Percentiles rank a stretch among this genome's conserved stretches.
These are phyloP conservation scores for Actinemys pallida DNA, from an alignment of 2,113 vertebrate species.

Conservation along the genomic window DNA sequence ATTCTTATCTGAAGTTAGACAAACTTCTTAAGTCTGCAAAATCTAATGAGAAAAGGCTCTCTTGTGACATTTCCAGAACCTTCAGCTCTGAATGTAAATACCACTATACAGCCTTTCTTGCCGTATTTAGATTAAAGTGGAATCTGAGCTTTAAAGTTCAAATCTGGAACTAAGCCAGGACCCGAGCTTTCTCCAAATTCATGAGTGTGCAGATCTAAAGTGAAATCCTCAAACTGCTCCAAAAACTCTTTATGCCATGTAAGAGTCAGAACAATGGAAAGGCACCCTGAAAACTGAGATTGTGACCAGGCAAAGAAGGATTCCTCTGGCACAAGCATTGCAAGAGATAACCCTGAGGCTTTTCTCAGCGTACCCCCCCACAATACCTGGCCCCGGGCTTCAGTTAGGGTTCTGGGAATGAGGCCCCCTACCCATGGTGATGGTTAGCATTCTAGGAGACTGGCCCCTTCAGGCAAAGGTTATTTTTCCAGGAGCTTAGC, in stretches of 20 bases:
- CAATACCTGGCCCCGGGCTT: too few relatives aligned
- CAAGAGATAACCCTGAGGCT: not conserved
- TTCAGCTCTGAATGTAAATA: not conserved
- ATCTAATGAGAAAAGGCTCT: not conserved
- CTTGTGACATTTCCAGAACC: not conserved
- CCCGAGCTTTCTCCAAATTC: not conserved
- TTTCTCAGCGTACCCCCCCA: not conserved
- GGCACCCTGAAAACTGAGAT: not conserved
- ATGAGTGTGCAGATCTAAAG: not conserved
- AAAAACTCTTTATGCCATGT: not conserved
- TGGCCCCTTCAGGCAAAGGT: too few relatives aligned
- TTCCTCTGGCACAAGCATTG: not conserved
- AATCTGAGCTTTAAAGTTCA: not conserved
- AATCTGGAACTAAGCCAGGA: not conserved
- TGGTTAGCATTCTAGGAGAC: too few relatives aligned
- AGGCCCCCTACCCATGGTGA: too few relatives aligned
- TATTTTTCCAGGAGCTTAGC: too few relatives aligned
- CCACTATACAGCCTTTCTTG: not conserved
- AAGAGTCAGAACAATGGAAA: not conserved
- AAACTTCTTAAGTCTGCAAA: not conserved
- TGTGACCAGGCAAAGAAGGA: not conserved
- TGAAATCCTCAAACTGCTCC: not conserved
- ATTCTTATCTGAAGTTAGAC: not conserved
- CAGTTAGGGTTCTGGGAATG: too few relatives aligned
- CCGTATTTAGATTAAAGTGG: not conserved